A percentile compares a stretch with the other conserved stretches of the same genome.
phyloP scores from a whole-genome alignment of 2,113 vertebrate species.

The Dasyornis broadbenti region DNA sequence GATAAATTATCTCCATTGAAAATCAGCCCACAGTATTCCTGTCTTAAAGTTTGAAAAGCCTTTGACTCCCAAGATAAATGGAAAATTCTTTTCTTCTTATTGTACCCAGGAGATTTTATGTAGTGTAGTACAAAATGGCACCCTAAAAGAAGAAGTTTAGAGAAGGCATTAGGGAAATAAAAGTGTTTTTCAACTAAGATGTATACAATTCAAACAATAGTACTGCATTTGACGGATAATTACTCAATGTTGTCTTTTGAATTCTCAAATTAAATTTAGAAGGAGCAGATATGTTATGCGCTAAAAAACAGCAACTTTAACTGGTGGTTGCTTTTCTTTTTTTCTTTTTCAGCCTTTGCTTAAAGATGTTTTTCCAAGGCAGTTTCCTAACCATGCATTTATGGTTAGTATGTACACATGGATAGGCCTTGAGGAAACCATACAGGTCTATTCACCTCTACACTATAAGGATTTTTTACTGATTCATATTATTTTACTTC shows the following conservation, averaged over 20 bases:
- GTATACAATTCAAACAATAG: conserved; percentile 3
- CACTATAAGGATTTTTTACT: background rate
- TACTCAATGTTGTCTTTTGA: conserved; percentile 4
- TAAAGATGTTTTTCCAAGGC: background rate
- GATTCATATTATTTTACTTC: background rate
- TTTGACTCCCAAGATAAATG: background rate
- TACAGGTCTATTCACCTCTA: background rate
- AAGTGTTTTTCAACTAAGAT: background rate
- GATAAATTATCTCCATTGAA: background rate
- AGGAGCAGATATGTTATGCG: background rate
- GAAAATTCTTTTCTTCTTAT: background rate
- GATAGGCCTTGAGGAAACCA: background rate
- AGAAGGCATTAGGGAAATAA: background rate
- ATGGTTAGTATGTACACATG: background rate
- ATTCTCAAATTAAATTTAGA: conserved; percentile 7
- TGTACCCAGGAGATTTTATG: background rate
- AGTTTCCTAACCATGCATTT: background rate
- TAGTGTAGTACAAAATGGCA: background rate
- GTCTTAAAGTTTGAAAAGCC: background rate
- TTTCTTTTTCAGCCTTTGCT: background rate
- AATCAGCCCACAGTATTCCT: background rate
- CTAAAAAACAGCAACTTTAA: background rate
- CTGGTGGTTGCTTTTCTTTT: background rate
- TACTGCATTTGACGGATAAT: background rate
- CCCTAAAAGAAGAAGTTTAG: background rate